Base-by-base conservation (phyloP, 2,797 vertebrate species). In the Hylomyscus alleni region DNA sequence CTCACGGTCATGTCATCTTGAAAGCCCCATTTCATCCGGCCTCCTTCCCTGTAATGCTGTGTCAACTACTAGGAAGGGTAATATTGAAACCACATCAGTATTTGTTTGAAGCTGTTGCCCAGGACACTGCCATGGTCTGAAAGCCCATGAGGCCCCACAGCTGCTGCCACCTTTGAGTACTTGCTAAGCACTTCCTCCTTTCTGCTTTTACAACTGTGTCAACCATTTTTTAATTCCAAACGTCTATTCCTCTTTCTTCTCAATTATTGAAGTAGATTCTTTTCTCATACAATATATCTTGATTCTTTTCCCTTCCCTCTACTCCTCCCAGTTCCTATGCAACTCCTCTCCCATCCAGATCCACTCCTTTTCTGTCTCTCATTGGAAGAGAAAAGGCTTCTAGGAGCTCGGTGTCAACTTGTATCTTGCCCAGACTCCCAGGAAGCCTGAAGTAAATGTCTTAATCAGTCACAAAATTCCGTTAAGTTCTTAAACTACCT, bases 51-150 rank as follows among this genome's bases (percentile, higher is more conserved):
- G 93, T 84, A 52, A 54, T 0, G 8, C 15, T 56, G 22, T 0
- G 14, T 62, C 75, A 80, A 17, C 24, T 13, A n/a, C 3, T 17
- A 40, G 12, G 13, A 77, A 75, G 1, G 88, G 93, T 34, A 83
- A 81, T 62, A 92, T 0, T 12, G 58, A 95, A 97, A 95, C 86
- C 40, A 14, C 34, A 87, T 77, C 24, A 37, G 31, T 96, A n/a
- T 97, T 97, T 97, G 94, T 97, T 98, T 95, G 92, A 91, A 87
- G 8, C 78, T 7, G 95, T 96, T 81, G 93, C 81, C 95, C 95
- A 92, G 97, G 93, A 54, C 6, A 17, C 81, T 52, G 73, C 73
- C 77, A 1, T 62, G 78, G 37, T 31, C 17, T 62, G 56, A 10
- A 14, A 92, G 19, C 90, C 81, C 47, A 1, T 4, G 40, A 89